Base-by-base conservation (phyloP, 2,888 invertebrate species). In the Mythimna ferrago region DNA sequence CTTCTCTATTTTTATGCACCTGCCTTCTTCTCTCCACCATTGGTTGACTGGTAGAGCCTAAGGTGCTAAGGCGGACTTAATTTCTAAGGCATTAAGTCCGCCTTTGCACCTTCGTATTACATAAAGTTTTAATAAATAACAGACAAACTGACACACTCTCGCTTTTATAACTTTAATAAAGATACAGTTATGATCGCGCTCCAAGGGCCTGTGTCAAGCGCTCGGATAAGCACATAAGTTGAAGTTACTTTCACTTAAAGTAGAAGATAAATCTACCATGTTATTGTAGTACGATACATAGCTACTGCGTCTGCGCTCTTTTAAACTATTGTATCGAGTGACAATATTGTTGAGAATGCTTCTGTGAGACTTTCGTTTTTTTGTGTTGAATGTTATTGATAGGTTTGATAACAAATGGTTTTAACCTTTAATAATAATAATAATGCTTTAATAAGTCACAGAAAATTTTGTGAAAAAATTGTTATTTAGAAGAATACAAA, bases 191-290 rank as follows among this genome's bases (percentile, higher is more conserved):
- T 76, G 65, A 69, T 69, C 76, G 71, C 67, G 60, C 16, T 19
- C 41, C 26, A 61, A 78, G 64, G 38, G 78, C 60, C 78, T 14
- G 38, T 78, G 73, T 73, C 73, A 73, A 66, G 38, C 19, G 19
- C 78, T 77, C 26, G 48, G 35, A 58, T 44, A 44, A 57, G 64
- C 61, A 62, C 60, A 63, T 57, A 66, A 19, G 56, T 81, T 56
- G 14, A 54, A 41, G 26, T 70, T 56, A 83, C 81, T 82, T 82
- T 82, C 83, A 71, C 81, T 82, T 73, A 61, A 51, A 80, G 83
- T 77, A 61, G 38, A 71, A 35, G 82, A 81, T 81, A 82, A 80
- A 83, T 82, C 69, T 81, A 10, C 35, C 44, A 54, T 32, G 73
- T 73, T 79, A 78, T 79, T 77, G 79, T 79, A 54, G 54, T 11